Evolutionary conservation across 2,113 vertebrate genomes (phyloP).

Genomic region (Neolamprologus variostigma): DNA sequence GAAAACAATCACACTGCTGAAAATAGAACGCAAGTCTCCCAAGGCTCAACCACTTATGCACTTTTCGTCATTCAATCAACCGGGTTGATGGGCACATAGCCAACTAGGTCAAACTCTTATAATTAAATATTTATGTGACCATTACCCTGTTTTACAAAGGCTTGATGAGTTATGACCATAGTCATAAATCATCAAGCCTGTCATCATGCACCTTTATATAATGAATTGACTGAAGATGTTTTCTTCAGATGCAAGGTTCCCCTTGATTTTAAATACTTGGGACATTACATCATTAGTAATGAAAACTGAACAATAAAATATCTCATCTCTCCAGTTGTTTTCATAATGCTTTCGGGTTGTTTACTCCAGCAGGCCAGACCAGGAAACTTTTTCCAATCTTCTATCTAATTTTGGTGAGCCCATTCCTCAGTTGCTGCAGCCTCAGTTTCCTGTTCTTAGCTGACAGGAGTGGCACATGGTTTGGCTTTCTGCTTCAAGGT

Average conservation of each 20-base stretch:
- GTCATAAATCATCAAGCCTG: neutral
- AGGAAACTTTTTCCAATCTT: neutral
- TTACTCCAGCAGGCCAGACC: neutral
- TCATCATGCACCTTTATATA: neutral
- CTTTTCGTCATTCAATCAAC: neutral
- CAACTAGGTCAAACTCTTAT: neutral
- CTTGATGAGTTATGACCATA: neutral
- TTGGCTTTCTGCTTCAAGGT: neutral
- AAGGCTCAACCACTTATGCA: neutral
- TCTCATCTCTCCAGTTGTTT: neutral
- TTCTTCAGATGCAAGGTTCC: neutral
- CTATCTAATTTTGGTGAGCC: neutral
- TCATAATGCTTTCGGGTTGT: neutral
- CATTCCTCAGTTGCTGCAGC: neutral
- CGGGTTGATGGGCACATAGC: neutral
- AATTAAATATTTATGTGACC: neutral
- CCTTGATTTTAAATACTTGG: neutral
- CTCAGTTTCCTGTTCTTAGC: neutral
- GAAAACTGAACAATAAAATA: neutral
- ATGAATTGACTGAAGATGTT: neutral
- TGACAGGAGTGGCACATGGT: neutral
- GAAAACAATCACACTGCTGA: neutral
- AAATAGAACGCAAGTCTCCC: neutral
- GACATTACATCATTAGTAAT: neutral
- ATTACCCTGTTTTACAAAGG: neutral